A percentile compares a stretch with the other conserved stretches of the same genome.
phyloP scores from a whole-genome alignment of 2,113 vertebrate species.

The Cyphomyrus discorhynchus region DNA sequence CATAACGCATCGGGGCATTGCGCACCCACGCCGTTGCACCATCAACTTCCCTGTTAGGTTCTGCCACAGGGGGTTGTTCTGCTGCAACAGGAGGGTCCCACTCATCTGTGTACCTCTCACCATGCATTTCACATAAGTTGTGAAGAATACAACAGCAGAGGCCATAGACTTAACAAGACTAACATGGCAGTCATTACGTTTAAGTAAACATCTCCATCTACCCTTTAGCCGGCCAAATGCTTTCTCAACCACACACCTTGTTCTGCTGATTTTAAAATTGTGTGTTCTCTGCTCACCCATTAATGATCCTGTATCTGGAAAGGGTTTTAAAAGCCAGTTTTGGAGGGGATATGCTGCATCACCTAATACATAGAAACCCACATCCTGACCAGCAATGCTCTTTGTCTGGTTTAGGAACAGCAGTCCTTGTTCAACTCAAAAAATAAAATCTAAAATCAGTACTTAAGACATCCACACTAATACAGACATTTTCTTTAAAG shows the following conservation, averaged over 20 bases:
- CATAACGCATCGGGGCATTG: too few species aligned
- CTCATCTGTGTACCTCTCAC: too few species aligned
- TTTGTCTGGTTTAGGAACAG: neutral
- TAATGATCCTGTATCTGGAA: slow-evolving; percentile 16
- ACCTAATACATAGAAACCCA: slow-evolving; percentile 20
- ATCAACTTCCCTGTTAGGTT: too few species aligned
- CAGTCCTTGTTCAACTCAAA: neutral
- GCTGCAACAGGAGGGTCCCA: too few species aligned
- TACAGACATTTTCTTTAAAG: too few species aligned
- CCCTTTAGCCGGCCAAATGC: slow-evolving; percentile 15
- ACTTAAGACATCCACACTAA: too few species aligned
- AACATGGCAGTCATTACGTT: neutral
- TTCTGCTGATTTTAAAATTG: slow-evolving; percentile 11
- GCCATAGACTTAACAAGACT: slow-evolving; percentile 14
- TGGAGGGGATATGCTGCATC: slow-evolving; percentile 19
- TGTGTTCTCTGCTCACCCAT: neutral
- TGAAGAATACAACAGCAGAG: slow-evolving; percentile 18
- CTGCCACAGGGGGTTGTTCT: too few species aligned
- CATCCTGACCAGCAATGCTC: slow-evolving; percentile 22
- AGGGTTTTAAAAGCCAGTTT: slow-evolving; percentile 24
- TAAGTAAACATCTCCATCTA: slow-evolving; percentile 22
- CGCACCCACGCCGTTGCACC: too few species aligned
- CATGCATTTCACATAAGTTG: too few species aligned
- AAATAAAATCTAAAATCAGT: neutral
- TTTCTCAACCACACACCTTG: neutral